Evolutionary conservation across 2,888 invertebrate species (phyloP).

Genomic region (Thysanoteuthis rhombus): DNA sequence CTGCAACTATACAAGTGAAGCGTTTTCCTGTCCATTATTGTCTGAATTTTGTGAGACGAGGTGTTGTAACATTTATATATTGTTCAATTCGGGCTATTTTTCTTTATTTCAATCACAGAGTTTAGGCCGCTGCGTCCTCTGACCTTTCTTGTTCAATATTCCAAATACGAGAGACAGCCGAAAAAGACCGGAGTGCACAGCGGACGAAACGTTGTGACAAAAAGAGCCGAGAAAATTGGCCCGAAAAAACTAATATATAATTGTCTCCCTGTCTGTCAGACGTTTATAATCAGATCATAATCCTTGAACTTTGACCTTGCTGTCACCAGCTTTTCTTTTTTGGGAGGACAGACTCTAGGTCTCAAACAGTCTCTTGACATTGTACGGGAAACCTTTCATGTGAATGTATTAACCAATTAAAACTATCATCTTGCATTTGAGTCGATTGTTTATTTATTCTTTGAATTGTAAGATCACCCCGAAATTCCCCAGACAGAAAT

Average conservation of each 20-base stretch:
- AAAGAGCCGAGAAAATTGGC: background rate
- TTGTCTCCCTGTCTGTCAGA: background rate
- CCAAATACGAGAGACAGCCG: background rate
- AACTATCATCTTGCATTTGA: background rate
- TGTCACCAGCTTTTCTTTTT: background rate
- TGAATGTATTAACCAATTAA: background rate
- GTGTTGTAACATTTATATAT: background rate
- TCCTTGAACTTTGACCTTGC: background rate
- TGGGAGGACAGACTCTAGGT: background rate
- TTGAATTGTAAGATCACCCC: background rate
- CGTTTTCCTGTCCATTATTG: background rate
- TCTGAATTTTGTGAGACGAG: background rate
- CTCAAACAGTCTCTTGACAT: background rate
- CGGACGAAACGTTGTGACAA: background rate
- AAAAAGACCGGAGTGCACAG: background rate
- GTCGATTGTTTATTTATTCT: background rate
- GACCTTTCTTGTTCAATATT: background rate
- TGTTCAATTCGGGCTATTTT: background rate
- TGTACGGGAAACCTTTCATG: background rate
- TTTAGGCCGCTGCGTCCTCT: background rate
- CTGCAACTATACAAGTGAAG: background rate
- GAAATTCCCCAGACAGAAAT: too few relatives aligned
- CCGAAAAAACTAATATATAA: background rate
- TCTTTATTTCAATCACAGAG: background rate
- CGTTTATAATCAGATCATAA: background rate